A percentile compares a stretch with the other conserved stretches of the same genome.
Evolutionary conservation across 1,140 invertebrate species (phyloP).

Genomic region (Ceratosolen solmsi): DNA sequence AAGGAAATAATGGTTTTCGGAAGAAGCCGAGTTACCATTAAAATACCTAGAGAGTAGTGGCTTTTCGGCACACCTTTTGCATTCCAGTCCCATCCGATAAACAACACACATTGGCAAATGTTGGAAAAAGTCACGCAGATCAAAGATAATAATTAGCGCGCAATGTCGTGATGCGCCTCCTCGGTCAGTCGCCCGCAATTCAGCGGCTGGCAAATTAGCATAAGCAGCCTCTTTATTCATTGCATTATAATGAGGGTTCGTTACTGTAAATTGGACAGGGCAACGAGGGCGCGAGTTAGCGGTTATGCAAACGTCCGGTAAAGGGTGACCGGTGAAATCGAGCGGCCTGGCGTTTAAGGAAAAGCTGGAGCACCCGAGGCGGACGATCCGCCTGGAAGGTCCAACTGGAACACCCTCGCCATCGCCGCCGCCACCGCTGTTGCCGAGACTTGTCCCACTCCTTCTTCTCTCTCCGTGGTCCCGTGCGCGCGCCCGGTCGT

Average conservation of each 20-base stretch:
- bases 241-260: neutral
- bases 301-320: neutral
- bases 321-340: neutral
- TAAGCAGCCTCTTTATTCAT: neutral
- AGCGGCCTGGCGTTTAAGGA: neutral
- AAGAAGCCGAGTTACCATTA: neutral
- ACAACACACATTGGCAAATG: no score
- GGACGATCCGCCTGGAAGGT: constrained; percentile 23
- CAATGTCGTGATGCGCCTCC: no score
- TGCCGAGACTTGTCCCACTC: constrained; percentile 22
- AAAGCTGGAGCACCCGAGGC: constrained; percentile 16
- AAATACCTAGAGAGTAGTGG: no score
- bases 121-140: no score
- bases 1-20: neutral
- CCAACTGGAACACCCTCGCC: constrained; percentile 43
- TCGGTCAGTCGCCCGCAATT: neutral
- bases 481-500: neutral
- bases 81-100: no score
- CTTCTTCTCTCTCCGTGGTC: neutral
- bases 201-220: neutral
- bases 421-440: neutral
- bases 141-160: no score
- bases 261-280: neutral
- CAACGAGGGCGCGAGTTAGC: neutral
- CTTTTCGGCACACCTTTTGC: no score